phyloP scores from a whole-genome alignment of 2,113 vertebrate species.

The Gila orcuttii region DNA sequence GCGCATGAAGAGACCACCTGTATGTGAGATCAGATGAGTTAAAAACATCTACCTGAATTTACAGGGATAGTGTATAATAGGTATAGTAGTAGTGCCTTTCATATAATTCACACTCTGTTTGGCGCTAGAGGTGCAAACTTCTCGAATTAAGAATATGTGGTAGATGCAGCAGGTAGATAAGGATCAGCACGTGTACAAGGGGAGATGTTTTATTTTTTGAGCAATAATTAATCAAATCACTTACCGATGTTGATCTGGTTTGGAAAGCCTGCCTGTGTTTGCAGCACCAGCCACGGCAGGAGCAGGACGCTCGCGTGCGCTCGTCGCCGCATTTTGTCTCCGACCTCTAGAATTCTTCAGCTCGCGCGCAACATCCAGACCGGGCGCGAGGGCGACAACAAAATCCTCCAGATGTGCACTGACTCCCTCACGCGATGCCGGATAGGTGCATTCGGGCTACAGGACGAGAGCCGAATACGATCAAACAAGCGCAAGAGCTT shows the following conservation, averaged over 20 bases:
- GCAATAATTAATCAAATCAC: slow-evolving; percentile 56
- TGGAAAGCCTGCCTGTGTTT: slow-evolving; percentile 88
- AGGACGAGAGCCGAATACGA: not conserved
- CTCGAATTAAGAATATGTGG: not conserved
- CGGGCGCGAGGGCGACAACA: slow-evolving; percentile 74
- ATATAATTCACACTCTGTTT: slow-evolving; percentile 1
- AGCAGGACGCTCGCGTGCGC: slow-evolving; percentile 74
- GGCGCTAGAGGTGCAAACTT: not conserved
- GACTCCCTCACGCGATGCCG: slow-evolving; percentile 49
- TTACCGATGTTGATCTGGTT: slow-evolving; percentile 99
- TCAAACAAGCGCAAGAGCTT: not conserved
- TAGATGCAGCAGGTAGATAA: slow-evolving; percentile 37
- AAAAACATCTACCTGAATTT: not conserved
- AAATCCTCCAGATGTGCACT: slow-evolving; percentile 72
- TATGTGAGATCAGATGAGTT: slow-evolving; percentile 54
- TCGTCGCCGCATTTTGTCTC: slow-evolving; percentile 86
- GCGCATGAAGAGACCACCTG: slow-evolving; percentile 97
- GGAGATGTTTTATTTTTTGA: not conserved
- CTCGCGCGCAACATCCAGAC: slow-evolving; percentile 80
- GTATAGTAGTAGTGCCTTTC: not conserved
- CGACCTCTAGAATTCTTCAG: slow-evolving; percentile 80
- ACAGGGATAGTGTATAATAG: not conserved
- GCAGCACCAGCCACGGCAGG: slow-evolving; percentile 79
- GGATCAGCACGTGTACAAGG: not conserved
- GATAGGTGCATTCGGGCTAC: not conserved